These are phyloP conservation scores for Poecile montanus DNA, from an alignment of 2,797 vertebrate genomes.

Conservation along the genomic window DNA sequence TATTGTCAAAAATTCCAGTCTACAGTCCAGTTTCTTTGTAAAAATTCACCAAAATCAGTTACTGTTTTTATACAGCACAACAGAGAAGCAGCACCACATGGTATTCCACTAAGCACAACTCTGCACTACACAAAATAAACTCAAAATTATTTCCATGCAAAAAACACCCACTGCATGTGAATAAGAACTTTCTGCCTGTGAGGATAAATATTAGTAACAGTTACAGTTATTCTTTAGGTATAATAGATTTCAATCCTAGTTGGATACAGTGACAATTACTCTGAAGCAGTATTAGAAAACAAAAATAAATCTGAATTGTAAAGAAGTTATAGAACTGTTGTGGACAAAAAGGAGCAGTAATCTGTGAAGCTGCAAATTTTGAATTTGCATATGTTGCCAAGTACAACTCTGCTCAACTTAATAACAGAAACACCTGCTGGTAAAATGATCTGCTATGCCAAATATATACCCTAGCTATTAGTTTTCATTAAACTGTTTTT, in stretches of 20 bases:
- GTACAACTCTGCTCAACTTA: background rate
- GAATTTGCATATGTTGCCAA: background rate
- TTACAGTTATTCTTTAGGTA: background rate
- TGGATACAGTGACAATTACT: background rate
- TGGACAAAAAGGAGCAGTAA: background rate
- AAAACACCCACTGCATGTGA: background rate
- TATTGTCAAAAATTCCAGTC: background rate
- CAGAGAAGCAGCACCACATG: background rate
- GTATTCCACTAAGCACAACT: background rate
- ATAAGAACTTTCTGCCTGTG: background rate
- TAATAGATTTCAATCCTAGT: background rate
- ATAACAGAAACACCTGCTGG: background rate
- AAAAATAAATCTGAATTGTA: background rate
- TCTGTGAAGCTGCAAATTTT: background rate
- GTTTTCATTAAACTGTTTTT: background rate
- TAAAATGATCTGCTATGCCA: background rate
- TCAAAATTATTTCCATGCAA: background rate
- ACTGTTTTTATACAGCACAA: conserved; percentile 2
- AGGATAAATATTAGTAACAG: background rate
- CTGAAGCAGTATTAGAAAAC: background rate
- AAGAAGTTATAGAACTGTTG: background rate
- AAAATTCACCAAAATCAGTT: background rate
- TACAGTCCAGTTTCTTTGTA: background rate
- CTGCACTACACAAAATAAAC: background rate
- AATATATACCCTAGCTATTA: background rate